Base-by-base conservation (phyloP, 2,888 invertebrate genomes). In the Eristalis arbustorum region DNA sequence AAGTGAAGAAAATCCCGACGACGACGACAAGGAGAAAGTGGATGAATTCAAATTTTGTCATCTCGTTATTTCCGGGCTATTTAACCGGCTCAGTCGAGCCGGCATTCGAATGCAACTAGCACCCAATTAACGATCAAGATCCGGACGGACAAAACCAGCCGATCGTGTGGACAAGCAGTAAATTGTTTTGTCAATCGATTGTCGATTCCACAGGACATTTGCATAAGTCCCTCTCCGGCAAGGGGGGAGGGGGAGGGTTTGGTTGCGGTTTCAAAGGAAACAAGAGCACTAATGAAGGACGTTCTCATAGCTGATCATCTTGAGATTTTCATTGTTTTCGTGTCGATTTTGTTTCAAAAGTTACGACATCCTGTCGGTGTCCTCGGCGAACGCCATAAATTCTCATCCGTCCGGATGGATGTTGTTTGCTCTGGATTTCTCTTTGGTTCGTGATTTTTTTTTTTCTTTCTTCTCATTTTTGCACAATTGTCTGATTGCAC, bases 221-320 rank as follows among this genome's bases (percentile, higher is more conserved):
- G 67, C 79, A 79, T 79, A 79, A 79, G 37, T 67, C 49, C 61
- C 72, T 31, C 14, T 6, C 22, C 13, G 71, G 69, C 25, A 3
- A n/a, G 0, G 61, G 6, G 6, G 11, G 40, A 14, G 40, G 2
- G n/a, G 37, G 37, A 11, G 40, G 22, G 25, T 42, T n/a, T 14
- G 23, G 56, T 11, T 8, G 31, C 1, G 31, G 4, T 31, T 10
- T 1, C 31, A 64, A 37, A 6, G 13, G 18, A 66, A 69, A 75
- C 75, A 81, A 80, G 73, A 63, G 68, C 69, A 81, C 80, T 81
- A 81, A 81, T 81, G 75, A 81, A 69, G 75, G 75, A 75, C 49
- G 64, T 81, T 81, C 80, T 69, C 80, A 81, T 75, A 49, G 67
- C n/a, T 66, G 72, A 72, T 23, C 71, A 23, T n/a, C 61, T 22